phyloP scores from a whole-genome alignment of 2,888 invertebrate species.

The Allophyes oxyacanthae region DNA sequence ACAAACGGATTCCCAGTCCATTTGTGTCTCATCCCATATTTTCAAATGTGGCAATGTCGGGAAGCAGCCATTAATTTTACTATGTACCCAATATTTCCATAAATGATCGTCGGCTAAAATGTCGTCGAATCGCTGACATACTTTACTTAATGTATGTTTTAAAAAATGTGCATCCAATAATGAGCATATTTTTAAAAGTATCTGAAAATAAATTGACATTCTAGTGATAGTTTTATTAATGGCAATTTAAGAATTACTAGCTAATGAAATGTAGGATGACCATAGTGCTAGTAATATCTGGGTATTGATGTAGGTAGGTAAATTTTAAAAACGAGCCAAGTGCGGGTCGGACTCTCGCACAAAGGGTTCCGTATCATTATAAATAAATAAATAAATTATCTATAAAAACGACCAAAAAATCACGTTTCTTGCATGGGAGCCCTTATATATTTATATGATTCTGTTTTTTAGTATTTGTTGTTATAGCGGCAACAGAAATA shows the following conservation, averaged over 20 bases:
- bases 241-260: no score
- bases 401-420: no score
- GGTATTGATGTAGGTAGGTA: background rate
- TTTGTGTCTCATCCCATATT: slow-evolving; percentile 75
- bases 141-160: slow-evolving; percentile 85
- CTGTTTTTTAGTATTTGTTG: no score
- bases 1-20: slow-evolving; percentile 89
- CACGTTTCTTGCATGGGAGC: no score
- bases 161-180: slow-evolving; percentile 89
- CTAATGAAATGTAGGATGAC: no score
- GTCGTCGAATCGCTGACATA: slow-evolving; percentile 88
- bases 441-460: no score
- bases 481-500: no score
- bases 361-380: no score
- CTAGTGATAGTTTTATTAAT: no score
- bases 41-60: slow-evolving; percentile 78
- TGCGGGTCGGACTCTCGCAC: no score
- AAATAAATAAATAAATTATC: no score
- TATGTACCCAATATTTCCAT: slow-evolving; percentile 88
- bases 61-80: slow-evolving; percentile 77
- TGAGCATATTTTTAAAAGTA: slow-evolving; percentile 90
- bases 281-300: background rate
- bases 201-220: slow-evolving; percentile 74
- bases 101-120: slow-evolving; percentile 88
- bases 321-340: no score